Conservation (phyloP, 1,140 invertebrate species). For the Drosophila kepulauana region DNA sequence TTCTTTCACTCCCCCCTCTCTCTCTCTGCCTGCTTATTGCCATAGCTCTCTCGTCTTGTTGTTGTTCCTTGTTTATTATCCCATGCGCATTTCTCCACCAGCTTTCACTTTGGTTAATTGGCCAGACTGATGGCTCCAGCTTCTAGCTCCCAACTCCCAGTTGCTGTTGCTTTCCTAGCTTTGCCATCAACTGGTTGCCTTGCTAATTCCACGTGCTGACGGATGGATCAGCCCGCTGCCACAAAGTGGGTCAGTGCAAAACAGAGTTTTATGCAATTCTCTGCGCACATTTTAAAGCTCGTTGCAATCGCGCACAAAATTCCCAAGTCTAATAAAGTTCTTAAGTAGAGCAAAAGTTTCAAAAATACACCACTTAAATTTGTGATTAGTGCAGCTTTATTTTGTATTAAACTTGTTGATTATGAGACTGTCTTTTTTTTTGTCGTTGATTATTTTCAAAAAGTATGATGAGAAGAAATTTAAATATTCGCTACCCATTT, state of each 20-base stretch:
- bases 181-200: background rate
- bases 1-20: background rate
- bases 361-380: too few relatives aligned
- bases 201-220: background rate
- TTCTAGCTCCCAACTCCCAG: background rate
- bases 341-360: too few relatives aligned
- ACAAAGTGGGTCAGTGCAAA: conserved; percentile 7
- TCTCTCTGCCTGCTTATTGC: background rate
- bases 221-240: background rate
- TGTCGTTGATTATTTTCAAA: too few relatives aligned
- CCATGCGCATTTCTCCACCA: conserved; percentile 5
- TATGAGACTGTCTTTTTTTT: too few relatives aligned
- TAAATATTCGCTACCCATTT: too few relatives aligned
- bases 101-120: conserved; percentile 69
- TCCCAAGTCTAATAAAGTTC: too few relatives aligned
- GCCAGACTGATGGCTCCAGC: conserved; percentile 17
- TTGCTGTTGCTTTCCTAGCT: background rate
- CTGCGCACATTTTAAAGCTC: background rate
- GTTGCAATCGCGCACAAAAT: too few relatives aligned
- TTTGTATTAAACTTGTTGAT: too few relatives aligned
- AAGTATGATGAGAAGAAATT: too few relatives aligned
- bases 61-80: background rate
- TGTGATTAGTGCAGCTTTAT: too few relatives aligned
- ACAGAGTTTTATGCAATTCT: background rate
- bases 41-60: background rate